These are phyloP conservation scores for Drosophila tani DNA, from an alignment of 1,140 invertebrate genomes.

Conservation along the genomic window DNA sequence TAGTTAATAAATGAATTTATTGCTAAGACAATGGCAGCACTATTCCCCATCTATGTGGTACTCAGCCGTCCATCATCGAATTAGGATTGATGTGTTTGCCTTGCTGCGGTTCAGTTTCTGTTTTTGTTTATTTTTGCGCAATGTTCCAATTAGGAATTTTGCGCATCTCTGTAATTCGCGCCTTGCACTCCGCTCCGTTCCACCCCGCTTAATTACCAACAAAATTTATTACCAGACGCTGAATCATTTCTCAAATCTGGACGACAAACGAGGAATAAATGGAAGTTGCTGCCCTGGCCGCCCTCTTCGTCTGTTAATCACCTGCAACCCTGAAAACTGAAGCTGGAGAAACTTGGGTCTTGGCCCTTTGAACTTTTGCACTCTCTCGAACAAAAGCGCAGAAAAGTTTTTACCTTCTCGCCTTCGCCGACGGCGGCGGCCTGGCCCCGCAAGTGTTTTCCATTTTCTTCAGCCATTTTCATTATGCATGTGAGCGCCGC, in stretches of 20 bases:
- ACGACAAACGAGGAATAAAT: conserved; percentile 61
- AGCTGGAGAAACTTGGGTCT: conserved; percentile 1
- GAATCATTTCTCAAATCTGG: conserved; percentile 66
- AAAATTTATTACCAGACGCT: conserved; percentile 66
- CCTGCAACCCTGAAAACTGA: conserved; percentile 42
- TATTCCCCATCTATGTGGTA: neutral
- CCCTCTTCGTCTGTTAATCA: conserved; percentile 47
- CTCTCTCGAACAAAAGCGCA: conserved; percentile 64
- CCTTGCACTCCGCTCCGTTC: conserved; percentile 1
- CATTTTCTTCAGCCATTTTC: conserved; percentile 41
- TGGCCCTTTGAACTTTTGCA: conserved; percentile 68
- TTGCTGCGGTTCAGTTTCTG: conserved; percentile 32
- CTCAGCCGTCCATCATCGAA: conserved; percentile 5
- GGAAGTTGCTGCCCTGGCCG: conserved; percentile 12
- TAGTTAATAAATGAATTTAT: no score
- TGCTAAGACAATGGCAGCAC: neutral
- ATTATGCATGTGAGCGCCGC: conserved; percentile 63
- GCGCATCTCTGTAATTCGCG: conserved; percentile 37
- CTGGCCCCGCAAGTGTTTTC: conserved; percentile 26
- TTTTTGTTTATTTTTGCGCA: conserved; percentile 75
- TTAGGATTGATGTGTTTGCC: conserved; percentile 6
- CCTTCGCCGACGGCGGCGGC: conserved; percentile 2
- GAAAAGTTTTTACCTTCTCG: conserved; percentile 56
- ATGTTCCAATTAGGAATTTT: conserved; percentile 69
- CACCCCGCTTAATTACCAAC: conserved; percentile 56